Percentiles rank a stretch among this genome's conserved stretches.
Evolutionary conservation across 2,888 invertebrate species (phyloP).

Genomic region (Yponomeuta plumbellus): DNA sequence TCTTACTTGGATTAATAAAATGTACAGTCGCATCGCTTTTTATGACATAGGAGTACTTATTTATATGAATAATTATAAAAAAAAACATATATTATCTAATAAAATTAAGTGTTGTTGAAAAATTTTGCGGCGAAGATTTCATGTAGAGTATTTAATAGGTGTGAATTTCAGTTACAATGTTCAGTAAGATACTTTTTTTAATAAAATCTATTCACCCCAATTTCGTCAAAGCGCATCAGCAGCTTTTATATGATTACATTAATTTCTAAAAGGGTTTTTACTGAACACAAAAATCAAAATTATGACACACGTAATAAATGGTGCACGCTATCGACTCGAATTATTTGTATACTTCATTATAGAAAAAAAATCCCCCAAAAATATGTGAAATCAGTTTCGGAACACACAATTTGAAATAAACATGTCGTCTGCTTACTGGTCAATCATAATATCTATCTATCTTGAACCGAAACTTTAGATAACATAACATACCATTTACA

Average conservation of each 20-base stretch:
- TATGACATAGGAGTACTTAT: background rate
- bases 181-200: too few species aligned
- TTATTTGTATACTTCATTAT: background rate
- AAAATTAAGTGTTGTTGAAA: background rate
- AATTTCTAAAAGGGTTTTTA: too few species aligned
- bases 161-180: background rate
- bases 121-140: background rate
- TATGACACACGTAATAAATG: background rate
- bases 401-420: too few species aligned
- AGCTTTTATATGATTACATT: too few species aligned
- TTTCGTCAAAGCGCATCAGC: too few species aligned
- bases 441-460: too few species aligned
- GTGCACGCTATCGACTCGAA: background rate
- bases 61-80: background rate
- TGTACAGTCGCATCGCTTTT: conserved; percentile 1
- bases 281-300: too few species aligned
- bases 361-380: background rate
- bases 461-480: too few species aligned
- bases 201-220: too few species aligned
- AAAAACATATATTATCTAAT: background rate
- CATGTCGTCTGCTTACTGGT: too few species aligned
- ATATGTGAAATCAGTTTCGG: too few species aligned
- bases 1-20: background rate
- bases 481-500: too few species aligned
- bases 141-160: background rate